Conservation (phyloP, 2,113 vertebrate species). For the Cisticola juncidis region DNA sequence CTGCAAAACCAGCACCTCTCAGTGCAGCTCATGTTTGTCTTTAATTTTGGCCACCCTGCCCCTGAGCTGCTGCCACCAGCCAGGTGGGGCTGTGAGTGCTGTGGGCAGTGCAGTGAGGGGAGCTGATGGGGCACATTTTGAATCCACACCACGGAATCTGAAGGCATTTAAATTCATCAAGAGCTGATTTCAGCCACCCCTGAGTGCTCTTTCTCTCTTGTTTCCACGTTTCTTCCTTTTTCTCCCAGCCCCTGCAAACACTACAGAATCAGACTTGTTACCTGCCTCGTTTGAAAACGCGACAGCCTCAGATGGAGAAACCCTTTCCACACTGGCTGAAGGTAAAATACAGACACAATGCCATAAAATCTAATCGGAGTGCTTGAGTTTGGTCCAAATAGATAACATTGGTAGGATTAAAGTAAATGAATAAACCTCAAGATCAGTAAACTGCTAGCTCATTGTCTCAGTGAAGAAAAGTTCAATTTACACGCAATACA, state of each 20-base stretch:
- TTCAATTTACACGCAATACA: background rate
- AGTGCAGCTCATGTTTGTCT: background rate
- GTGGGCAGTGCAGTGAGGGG: background rate
- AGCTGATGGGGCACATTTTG: background rate
- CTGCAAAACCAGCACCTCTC: background rate
- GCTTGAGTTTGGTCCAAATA: background rate
- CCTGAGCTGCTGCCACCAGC: background rate
- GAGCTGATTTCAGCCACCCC: background rate
- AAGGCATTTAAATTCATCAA: background rate
- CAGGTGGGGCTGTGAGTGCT: background rate
- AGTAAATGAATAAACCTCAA: background rate
- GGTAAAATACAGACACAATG: background rate
- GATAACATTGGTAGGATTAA: background rate
- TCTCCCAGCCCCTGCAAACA: background rate
- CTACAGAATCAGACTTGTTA: accelerated
- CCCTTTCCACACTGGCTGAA: background rate
- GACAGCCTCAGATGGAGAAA: background rate
- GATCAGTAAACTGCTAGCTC: background rate
- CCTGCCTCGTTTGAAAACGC: accelerated
- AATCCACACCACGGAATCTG: background rate
- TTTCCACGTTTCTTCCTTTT: background rate
- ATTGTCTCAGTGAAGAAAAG: background rate
- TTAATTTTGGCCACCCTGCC: background rate
- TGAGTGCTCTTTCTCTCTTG: background rate
- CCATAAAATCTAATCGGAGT: background rate